Evolutionary conservation across 2,113 vertebrate species (phyloP).

Genomic region (Eclectus roratus): DNA sequence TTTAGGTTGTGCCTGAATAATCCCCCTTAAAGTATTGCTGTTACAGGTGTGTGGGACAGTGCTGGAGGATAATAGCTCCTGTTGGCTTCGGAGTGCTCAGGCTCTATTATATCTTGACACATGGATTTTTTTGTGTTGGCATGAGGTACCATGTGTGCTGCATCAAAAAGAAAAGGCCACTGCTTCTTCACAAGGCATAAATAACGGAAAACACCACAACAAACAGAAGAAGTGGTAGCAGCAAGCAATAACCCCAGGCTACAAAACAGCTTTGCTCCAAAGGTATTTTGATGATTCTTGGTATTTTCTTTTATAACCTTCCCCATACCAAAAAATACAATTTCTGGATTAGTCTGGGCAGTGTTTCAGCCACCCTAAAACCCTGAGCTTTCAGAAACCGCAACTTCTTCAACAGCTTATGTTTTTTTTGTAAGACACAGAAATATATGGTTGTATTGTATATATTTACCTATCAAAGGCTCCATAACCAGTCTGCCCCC

Average conservation of each 20-base stretch:
- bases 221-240: background rate
- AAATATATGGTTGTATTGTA: background rate
- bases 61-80: background rate
- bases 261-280: background rate
- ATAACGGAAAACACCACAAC: background rate
- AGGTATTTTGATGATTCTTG: background rate
- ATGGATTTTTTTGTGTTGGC: accelerated
- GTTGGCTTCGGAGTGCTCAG: accelerated
- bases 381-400: background rate
- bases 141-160: background rate
- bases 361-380: background rate
- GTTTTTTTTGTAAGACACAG: background rate
- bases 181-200: background rate
- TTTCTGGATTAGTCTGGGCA: background rate
- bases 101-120: accelerated
- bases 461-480: background rate
- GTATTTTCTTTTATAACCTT: background rate
- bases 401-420: background rate
- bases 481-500: background rate
- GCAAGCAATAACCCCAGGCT: background rate
- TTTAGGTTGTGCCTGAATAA: background rate
- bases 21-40: accelerated
- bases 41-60: accelerated
- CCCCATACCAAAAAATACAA: background rate
- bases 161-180: background rate